Evolutionary conservation across 2,888 invertebrate genomes (phyloP).

Genomic region (Epirrhoe tristata): DNA sequence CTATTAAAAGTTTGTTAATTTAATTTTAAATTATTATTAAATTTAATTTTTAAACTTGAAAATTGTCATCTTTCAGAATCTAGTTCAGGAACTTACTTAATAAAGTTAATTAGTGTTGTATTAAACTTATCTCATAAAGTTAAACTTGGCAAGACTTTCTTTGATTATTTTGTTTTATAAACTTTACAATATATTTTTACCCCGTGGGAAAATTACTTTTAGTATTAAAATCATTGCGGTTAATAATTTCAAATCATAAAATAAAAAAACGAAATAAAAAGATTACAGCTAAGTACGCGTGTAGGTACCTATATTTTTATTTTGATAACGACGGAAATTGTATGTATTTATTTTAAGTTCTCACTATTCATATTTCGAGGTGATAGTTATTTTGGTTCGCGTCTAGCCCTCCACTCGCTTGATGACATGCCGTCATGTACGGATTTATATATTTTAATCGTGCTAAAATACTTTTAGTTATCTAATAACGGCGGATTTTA

Average conservation of each 20-base stretch:
- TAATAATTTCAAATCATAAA: not conserved
- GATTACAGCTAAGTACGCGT: not conserved
- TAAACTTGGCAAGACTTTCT: too few relatives aligned
- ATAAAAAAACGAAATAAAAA: not conserved
- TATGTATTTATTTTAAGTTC: slow-evolving; percentile 20
- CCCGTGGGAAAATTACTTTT: not conserved
- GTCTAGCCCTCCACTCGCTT: slow-evolving; percentile 31
- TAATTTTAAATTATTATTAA: too few relatives aligned
- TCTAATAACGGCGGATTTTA: too few relatives aligned
- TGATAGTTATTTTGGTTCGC: slow-evolving; percentile 39
- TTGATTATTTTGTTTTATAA: not conserved
- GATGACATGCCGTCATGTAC: slow-evolving; percentile 31
- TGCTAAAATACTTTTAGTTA: not conserved
- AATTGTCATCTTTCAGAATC: too few relatives aligned
- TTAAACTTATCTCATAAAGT: too few relatives aligned
- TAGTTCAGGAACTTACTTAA: too few relatives aligned
- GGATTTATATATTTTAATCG: slow-evolving; percentile 1
- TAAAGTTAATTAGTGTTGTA: too few relatives aligned
- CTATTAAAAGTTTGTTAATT: too few relatives aligned
- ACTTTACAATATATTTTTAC: not conserved
- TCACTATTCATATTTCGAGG: slow-evolving; percentile 39
- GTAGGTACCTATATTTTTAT: not conserved
- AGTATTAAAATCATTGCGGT: not conserved
- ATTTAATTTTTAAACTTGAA: too few relatives aligned
- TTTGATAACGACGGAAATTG: slow-evolving; percentile 15